These are phyloP conservation scores for Colius striatus DNA, from an alignment of 2,113 vertebrate genomes.

Conservation along the genomic window DNA sequence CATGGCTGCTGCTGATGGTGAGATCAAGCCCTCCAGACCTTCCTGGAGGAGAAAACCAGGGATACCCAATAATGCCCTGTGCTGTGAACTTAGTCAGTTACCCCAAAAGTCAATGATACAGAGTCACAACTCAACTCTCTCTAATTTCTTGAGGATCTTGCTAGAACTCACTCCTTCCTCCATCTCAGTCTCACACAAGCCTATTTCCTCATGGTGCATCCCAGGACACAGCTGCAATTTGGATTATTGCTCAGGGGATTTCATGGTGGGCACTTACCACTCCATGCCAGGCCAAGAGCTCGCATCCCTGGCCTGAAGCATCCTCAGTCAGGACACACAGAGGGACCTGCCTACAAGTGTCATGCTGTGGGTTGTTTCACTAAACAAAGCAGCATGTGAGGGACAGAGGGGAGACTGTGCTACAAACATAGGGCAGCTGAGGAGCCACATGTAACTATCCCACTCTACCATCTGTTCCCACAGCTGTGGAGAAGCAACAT, in stretches of 20 bases:
- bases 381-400: neutral
- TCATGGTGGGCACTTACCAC: neutral
- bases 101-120: neutral
- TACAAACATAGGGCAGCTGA: neutral
- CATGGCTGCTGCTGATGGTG: accelerated
- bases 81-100: neutral
- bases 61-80: neutral
- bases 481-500: neutral
- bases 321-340: neutral
- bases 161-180: neutral
- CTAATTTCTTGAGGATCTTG: neutral
- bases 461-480: neutral
- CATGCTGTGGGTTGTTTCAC: accelerated
- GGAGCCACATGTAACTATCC: neutral
- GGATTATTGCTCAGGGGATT: neutral
- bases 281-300: accelerated
- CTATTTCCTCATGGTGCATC: neutral
- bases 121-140: neutral
- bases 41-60: neutral
- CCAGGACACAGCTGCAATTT: neutral
- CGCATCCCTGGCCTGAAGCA: neutral
- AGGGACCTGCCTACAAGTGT: neutral
- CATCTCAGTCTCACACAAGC: accelerated
- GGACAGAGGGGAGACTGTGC: neutral
- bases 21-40: neutral